These are phyloP conservation scores for Esox masquinongy DNA, from an alignment of 2,797 vertebrate genomes.

Conservation along the genomic window DNA sequence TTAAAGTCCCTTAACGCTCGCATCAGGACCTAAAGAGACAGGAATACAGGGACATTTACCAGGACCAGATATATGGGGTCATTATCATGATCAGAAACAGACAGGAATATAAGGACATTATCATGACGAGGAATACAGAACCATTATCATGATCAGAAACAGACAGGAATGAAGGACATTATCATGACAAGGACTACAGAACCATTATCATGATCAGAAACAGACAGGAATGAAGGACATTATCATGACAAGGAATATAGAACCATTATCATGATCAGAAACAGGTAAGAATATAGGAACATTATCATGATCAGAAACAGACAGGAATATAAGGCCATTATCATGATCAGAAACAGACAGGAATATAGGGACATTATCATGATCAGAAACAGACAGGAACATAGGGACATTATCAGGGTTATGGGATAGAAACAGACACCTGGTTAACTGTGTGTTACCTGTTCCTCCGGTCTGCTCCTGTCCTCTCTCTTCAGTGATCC, in stretches of 20 bases:
- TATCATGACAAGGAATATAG: background rate
- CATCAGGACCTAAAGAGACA: constrained; percentile 73
- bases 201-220: too few species aligned
- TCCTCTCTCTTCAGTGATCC: constrained; percentile 79
- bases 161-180: background rate
- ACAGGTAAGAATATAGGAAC: background rate
- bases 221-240: background rate
- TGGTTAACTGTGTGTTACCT: constrained; percentile 61
- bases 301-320: background rate
- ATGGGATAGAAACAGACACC: background rate
- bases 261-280: background rate
- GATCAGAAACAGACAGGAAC: background rate
- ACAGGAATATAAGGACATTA: too few species aligned
- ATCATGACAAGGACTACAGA: background rate
- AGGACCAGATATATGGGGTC: background rate
- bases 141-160: background rate
- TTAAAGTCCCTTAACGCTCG: constrained; percentile 85
- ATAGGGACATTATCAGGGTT: background rate
- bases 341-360: background rate
- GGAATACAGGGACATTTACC: background rate
- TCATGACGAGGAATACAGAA: too few species aligned
- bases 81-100: too few species aligned
- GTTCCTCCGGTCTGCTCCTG: constrained; percentile 76
- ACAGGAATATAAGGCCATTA: background rate
- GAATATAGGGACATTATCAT: background rate